Percentiles rank a stretch among this genome's conserved stretches.
phyloP scores from a whole-genome alignment of 1,140 invertebrate species.

The Aleiodes sp. region DNA sequence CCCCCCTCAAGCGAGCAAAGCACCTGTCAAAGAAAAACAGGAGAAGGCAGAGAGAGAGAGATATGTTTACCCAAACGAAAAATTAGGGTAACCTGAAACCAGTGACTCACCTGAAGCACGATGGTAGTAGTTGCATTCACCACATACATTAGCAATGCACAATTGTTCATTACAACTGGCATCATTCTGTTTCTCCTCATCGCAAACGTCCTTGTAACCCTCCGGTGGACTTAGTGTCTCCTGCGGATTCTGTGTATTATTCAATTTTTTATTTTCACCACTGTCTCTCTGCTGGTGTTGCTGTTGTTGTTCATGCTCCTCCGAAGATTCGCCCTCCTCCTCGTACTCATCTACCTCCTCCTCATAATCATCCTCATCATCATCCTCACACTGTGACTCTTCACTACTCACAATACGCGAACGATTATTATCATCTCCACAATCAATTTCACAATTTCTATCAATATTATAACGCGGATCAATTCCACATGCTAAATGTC shows the following conservation, averaged over 20 bases:
- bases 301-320: slow-evolving; percentile 54
- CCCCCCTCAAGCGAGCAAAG: too few relatives aligned
- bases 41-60: too few relatives aligned
- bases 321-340: slow-evolving; percentile 66
- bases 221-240: slow-evolving; percentile 87
- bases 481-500: slow-evolving; percentile 44
- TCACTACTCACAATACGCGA: slow-evolving; percentile 32
- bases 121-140: slow-evolving; percentile 55
- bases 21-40: too few relatives aligned
- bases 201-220: slow-evolving; percentile 80
- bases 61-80: too few relatives aligned
- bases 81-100: not conserved
- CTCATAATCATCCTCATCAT: slow-evolving; percentile 62
- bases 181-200: slow-evolving; percentile 47
- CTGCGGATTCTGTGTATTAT: slow-evolving; percentile 52
- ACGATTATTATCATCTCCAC: slow-evolving; percentile 23
- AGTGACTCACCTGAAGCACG: slow-evolving; percentile 50
- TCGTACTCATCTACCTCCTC: slow-evolving; percentile 61
- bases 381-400: slow-evolving; percentile 39
- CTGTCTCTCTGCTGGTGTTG: slow-evolving; percentile 15
- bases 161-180: slow-evolving; percentile 37
- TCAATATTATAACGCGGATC: slow-evolving; percentile 36
- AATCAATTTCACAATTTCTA: slow-evolving; percentile 28
- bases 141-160: slow-evolving; percentile 41
- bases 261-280: not conserved